Evolutionary conservation across 2,888 invertebrate species (phyloP).

Genomic region (Mycalesis mineus): DNA sequence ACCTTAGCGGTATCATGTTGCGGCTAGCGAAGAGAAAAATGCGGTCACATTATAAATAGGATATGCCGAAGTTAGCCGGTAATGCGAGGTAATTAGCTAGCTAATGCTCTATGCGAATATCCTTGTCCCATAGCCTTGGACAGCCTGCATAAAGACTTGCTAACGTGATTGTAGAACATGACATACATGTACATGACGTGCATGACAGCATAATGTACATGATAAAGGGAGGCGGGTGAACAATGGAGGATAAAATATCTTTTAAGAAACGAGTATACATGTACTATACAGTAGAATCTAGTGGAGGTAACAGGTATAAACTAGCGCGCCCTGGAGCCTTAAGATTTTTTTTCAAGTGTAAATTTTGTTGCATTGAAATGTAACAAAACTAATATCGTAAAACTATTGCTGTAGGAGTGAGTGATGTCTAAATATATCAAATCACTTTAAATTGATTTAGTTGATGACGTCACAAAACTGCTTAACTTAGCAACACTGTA

Average conservation of each 20-base stretch:
- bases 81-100: slow-evolving; percentile 12
- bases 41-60: slow-evolving; percentile 8
- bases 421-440: too few relatives aligned
- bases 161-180: too few relatives aligned
- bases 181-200: neutral
- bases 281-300: too few relatives aligned
- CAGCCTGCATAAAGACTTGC: neutral
- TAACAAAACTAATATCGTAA: too few relatives aligned
- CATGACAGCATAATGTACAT: neutral
- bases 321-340: too few relatives aligned
- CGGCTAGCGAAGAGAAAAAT: neutral
- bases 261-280: neutral
- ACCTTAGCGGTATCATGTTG: neutral
- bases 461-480: too few relatives aligned
- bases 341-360: too few relatives aligned
- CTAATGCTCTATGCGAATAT: slow-evolving; percentile 16
- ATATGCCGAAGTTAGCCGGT: slow-evolving; percentile 2
- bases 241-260: neutral
- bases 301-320: too few relatives aligned
- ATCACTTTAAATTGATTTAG: too few relatives aligned
- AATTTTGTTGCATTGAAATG: too few relatives aligned
- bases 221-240: neutral
- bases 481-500: too few relatives aligned
- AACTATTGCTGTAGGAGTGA: too few relatives aligned
- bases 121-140: slow-evolving; percentile 16